Evolutionary conservation across 2,888 invertebrate species (phyloP).

Genomic region (Griposia aprilina): DNA sequence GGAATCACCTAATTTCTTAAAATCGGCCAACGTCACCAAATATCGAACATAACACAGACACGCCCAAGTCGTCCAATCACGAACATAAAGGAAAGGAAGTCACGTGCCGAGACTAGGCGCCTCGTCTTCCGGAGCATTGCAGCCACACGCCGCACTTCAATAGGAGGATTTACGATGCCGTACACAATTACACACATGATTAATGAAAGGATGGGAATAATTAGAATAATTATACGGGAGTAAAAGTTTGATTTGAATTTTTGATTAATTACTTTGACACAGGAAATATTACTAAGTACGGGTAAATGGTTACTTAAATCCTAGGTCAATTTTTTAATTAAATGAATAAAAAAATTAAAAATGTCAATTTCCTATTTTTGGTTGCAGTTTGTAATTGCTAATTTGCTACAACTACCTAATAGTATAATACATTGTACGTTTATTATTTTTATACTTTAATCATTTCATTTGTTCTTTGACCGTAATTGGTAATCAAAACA

Average conservation of each 20-base stretch:
- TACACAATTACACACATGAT: slow-evolving; percentile 39
- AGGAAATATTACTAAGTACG: slow-evolving; percentile 2
- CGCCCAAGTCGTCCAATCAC: slow-evolving; percentile 26
- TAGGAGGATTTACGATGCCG: slow-evolving; percentile 26
- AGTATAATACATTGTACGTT: background rate
- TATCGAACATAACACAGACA: slow-evolving; percentile 22
- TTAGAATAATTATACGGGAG: slow-evolving; percentile 13
- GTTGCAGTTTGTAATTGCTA: background rate
- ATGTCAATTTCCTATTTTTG: background rate
- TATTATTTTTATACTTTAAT: background rate
- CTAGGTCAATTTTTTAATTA: background rate
- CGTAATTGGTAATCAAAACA: background rate
- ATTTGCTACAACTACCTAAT: background rate
- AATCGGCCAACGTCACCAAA: background rate
- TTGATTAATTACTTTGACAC: background rate
- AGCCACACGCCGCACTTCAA: background rate
- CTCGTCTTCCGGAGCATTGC: slow-evolving; percentile 58
- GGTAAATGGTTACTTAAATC: too few species aligned
- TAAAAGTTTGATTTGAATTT: slow-evolving; percentile 12
- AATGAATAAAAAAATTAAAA: background rate
- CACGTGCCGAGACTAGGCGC: slow-evolving; percentile 60
- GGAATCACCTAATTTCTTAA: background rate
- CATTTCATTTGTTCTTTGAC: background rate
- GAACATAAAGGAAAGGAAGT: slow-evolving; percentile 53
- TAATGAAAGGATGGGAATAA: slow-evolving; percentile 32